Evolutionary conservation across 2,797 vertebrate genomes (phyloP), one percentile per base, ranked within the genome.

Genomic region (Pseudochirops corinnae): DNA sequence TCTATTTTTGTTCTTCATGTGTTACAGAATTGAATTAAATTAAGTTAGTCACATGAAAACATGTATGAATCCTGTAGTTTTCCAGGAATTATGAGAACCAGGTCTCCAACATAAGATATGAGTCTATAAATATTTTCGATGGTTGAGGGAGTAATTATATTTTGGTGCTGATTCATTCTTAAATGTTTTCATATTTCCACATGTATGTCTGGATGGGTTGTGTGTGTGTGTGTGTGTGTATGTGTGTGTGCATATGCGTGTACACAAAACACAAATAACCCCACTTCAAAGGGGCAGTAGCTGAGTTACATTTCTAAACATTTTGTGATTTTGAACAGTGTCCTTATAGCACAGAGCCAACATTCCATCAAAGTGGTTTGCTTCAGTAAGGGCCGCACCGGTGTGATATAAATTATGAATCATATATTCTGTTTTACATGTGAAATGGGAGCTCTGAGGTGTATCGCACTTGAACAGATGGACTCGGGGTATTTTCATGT

Each of bases 341-440:
- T 98, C 98, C 94, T 97, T 91, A 96, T 97, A 98, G 96, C 96
- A 95, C 96, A 98, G 98, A 98, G 97, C 97, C 97, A 96, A 96
- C 98, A 96, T 97, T 98, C 98, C 98, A 98, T 98, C 98, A 98
- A 98, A 98, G 97, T 96, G 97, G 94, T 98, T 98, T 96, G 97
- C 98, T 98, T 98, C 97, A 93, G 95, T 98, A 98, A 96, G 97
- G 97, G 95, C 97, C 96, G 97, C 87, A 96, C 97, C 58, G 56
- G 97, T 39, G 94, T 98, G 95, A 92, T 98, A 99, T 98, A 97
- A 98, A 98, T 99, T 98, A 98, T 99, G 98, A 98, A 98, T 98
- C 97, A 97, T 94, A 96, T 97, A 96, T 97, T 98, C 98, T 98
- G 98, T 98, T 98, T 98, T 98, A 98, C 98, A 98, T 98, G 97